Evolutionary conservation across 1,140 invertebrate species (phyloP).

Genomic region (Meloidogyne chitwoodi): DNA sequence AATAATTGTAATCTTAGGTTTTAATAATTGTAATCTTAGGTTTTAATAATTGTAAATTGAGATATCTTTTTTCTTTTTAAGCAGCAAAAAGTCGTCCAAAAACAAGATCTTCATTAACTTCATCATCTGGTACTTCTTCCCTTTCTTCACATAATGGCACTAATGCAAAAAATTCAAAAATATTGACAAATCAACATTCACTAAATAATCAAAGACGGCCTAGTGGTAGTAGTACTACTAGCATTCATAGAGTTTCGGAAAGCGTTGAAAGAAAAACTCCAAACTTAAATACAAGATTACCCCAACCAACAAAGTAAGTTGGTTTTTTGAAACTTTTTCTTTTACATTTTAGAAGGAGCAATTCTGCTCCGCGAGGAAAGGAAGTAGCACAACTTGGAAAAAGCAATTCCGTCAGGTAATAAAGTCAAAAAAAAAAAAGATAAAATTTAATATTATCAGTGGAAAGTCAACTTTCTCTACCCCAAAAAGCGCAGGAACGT

Average conservation of each 20-base stretch:
- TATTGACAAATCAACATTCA: not conserved
- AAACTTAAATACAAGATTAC: not conserved
- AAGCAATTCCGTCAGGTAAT: not conserved
- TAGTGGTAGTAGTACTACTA: not conserved
- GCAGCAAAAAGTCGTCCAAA: not conserved
- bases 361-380: not conserved
- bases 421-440: not conserved
- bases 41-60: too few species aligned
- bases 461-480: conserved; percentile 1
- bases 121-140: not conserved
- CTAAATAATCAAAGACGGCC: not conserved
- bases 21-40: too few species aligned
- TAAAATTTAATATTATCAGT: not conserved
- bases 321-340: not conserved
- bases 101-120: not conserved
- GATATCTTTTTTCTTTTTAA: not conserved
- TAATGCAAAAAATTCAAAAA: not conserved
- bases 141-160: not conserved
- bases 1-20: too few species aligned
- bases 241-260: not conserved
- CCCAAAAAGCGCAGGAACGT: not conserved
- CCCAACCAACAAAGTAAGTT: conserved; percentile 7
- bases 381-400: not conserved
- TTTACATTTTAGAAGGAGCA: conserved; percentile 10
- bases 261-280: not conserved